Conservation (phyloP, 2,888 invertebrate species). For the Microctonus brassicae region DNA sequence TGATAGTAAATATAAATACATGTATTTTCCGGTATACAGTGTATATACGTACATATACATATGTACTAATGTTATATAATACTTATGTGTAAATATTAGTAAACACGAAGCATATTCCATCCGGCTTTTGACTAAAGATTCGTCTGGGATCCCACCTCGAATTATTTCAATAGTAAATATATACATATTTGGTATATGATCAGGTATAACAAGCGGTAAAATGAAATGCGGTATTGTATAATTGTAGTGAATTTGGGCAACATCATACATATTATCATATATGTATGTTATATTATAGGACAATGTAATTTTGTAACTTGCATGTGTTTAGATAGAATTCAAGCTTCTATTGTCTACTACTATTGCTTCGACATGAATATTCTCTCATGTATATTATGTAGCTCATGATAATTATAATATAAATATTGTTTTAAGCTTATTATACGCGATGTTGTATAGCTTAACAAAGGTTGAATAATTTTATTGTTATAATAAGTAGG, state of each 20-base stretch:
- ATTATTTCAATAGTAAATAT: conserved; percentile 13
- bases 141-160: background rate
- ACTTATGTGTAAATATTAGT: background rate
- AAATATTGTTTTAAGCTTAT: background rate
- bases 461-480: background rate
- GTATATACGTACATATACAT: background rate
- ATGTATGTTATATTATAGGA: too few species aligned
- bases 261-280: background rate
- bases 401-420: conserved; percentile 7
- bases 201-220: background rate
- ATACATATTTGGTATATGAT: conserved; percentile 6
- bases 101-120: background rate
- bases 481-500: background rate
- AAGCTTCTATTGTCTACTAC: background rate
- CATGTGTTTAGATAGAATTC: background rate
- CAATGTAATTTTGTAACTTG: conserved; percentile 1
- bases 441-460: background rate
- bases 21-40: too few species aligned
- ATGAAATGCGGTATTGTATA: background rate
- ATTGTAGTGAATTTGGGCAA: background rate
- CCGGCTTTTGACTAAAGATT: background rate
- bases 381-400: too few species aligned
- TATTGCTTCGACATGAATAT: background rate
- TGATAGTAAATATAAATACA: too few species aligned
- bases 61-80: background rate